Evolutionary conservation across 2,113 vertebrate genomes (phyloP).

Genomic region (Marmota flaviventris): DNA sequence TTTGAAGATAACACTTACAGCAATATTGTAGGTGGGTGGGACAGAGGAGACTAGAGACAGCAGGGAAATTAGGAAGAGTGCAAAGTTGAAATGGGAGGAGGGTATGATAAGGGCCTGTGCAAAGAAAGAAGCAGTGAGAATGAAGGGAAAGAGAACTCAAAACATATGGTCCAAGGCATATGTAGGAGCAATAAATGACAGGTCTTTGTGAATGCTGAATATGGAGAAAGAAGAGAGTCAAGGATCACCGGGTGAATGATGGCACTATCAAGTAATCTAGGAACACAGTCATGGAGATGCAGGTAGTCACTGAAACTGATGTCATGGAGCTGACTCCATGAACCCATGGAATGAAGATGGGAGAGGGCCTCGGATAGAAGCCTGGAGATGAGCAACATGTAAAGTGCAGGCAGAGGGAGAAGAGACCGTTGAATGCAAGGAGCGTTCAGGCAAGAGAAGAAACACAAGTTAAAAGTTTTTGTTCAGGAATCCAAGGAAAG

Average conservation of each 20-base stretch:
- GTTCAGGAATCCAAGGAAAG: not conserved
- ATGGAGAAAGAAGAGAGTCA: not conserved
- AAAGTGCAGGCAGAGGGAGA: not conserved
- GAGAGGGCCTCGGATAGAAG: rapidly evolving
- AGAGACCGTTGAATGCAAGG: not conserved
- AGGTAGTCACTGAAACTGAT: not conserved
- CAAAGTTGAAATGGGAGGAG: not conserved
- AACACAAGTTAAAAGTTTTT: not conserved
- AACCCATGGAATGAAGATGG: not conserved
- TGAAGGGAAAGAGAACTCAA: not conserved
- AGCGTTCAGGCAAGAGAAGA: not conserved
- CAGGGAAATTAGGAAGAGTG: not conserved
- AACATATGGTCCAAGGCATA: not conserved
- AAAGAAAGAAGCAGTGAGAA: not conserved
- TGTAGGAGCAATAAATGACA: not conserved
- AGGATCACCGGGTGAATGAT: rapidly evolving
- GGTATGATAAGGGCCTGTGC: not conserved
- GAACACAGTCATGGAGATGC: not conserved
- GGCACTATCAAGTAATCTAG: not conserved
- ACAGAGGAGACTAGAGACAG: not conserved
- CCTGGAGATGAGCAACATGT: rapidly evolving
- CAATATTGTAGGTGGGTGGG: not conserved
- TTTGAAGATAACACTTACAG: not conserved
- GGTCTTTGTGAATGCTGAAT: not conserved
- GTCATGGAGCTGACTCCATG: not conserved